Base-by-base conservation (phyloP, 2,113 vertebrate species). In the Mesocricetus auratus region DNA sequence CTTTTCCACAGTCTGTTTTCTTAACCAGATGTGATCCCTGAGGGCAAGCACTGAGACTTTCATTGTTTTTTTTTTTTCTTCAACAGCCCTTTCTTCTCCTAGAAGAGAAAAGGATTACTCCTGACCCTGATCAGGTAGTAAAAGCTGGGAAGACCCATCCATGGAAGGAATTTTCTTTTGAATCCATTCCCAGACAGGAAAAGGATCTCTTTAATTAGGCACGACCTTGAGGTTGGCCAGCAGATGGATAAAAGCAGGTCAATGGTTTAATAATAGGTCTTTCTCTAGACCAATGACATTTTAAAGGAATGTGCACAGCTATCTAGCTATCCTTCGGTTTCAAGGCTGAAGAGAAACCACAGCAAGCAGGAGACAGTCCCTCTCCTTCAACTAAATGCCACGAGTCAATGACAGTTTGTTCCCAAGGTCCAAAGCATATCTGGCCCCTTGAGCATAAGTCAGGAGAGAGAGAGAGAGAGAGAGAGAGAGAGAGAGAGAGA, bases 171-270 rank as follows among this genome's bases (percentile, higher is more conserved):
- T 90, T 92, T 96, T 92, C 58, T 96, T 92, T 94, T 89, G 81
- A 86, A 86, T 50, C 29, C 10, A 50, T 92, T 82, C 82, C 94
- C 58, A 77, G 86, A 97, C 12, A 89, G 83, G 56, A 93, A 81
- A 94, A 94, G 71, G 42, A 56, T 90, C 50, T 92, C 71, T 92
- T 90, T 93, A 94, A 95, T 94, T 85, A 95, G 81, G n/a, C 71
- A 92, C 79, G 89, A 96, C n/a, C 68, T 87, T 94, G 74, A 92
- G 50, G 50, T 90, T 87, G 78, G 75, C 81, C 69, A 89, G 75
- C 74, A 92, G 62, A 75, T 93, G 45, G 64, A 19, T 69, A 68
- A 83, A 86, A 81, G 74, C 5, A 75, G 75, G 13, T 83, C 56
- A 81, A 1, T 11, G 19, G 86, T 94, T 96, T 87, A 96, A 90